Conservation (phyloP, 2,113 vertebrate species). For the Indicator maculatus region DNA sequence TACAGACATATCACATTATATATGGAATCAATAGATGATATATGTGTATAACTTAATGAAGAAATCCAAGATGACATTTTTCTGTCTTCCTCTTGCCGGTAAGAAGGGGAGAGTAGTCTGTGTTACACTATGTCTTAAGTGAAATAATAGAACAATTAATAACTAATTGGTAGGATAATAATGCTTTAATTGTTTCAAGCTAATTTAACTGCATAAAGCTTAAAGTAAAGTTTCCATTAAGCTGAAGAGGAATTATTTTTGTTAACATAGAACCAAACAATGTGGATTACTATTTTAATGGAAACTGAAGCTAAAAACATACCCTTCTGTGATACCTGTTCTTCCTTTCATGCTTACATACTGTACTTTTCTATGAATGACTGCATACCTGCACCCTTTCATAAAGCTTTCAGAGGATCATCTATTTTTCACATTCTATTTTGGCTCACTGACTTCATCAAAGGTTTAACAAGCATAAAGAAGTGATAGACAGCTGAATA, state of each 20-base stretch:
- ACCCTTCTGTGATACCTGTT: background rate
- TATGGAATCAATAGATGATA: background rate
- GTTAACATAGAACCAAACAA: background rate
- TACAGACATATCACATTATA: background rate
- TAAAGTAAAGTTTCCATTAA: background rate
- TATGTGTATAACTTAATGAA: background rate
- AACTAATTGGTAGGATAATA: background rate
- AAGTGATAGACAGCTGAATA: constrained; percentile 8
- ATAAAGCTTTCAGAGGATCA: background rate
- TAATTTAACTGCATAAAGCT: background rate
- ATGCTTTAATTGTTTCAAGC: background rate
- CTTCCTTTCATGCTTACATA: background rate
- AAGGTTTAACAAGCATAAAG: background rate
- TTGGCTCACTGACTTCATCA: constrained; percentile 19
- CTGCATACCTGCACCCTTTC: background rate
- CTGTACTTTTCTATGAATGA: background rate
- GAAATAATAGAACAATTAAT: background rate
- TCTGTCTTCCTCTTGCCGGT: background rate
- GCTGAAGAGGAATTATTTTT: background rate
- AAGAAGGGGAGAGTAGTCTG: background rate
- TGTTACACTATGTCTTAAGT: background rate
- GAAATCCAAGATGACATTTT: background rate
- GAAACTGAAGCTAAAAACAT: background rate
- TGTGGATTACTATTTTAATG: background rate
- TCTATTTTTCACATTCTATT: constrained; percentile 29